Base-by-base conservation (phyloP, 2,888 invertebrate genomes). In the Petrolisthes manimaculis region DNA sequence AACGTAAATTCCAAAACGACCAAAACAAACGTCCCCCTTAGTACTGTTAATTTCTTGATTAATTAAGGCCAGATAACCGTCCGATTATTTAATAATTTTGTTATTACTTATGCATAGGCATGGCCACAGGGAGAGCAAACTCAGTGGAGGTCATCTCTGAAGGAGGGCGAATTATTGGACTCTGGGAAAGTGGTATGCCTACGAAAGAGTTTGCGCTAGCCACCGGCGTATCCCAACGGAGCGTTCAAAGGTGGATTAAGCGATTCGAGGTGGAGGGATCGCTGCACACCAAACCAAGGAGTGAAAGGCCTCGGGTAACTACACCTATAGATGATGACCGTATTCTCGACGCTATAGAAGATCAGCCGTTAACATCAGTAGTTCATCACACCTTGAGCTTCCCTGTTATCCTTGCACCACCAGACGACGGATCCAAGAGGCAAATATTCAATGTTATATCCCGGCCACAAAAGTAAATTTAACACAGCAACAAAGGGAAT, bases 201-300 rank as follows among this genome's bases (percentile, higher is more conserved):
- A 71, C 71, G 18, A 71, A 4, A 71, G 14, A 18, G 14, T 1
- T 71, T 71, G 71, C 21, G 71, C 18, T n/a, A n/a, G 4, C 71
- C n/a, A 12, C n/a, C 21, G 71, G 78, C 14, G 78, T 53, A 78
- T 54, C 78, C 12, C 54, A 78, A 54, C 21, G 18, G 54, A 78
- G 37, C 14, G 51, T 78, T 54, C 78, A 78, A 54, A 78, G 78
- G 54, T 78, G 51, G 78, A 78, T 78, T 37, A 78, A 78, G 3
- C 51, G 78, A 14, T 78, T 78, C 54, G 12, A 37, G 1, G 78
- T 5, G 78, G 78, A n/a, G n/a, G n/a, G n/a, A n/a, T n/a, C n/a
- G n/a, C n/a, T n/a, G n/a, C n/a, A n/a, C n/a, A n/a, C n/a, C 78
- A 78, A 78, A 78, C 37, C 78, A 78, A 78, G 78, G 78, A 53